Base-by-base conservation (phyloP, 2,113 vertebrate genomes). In the Coreoperca whiteheadi region DNA sequence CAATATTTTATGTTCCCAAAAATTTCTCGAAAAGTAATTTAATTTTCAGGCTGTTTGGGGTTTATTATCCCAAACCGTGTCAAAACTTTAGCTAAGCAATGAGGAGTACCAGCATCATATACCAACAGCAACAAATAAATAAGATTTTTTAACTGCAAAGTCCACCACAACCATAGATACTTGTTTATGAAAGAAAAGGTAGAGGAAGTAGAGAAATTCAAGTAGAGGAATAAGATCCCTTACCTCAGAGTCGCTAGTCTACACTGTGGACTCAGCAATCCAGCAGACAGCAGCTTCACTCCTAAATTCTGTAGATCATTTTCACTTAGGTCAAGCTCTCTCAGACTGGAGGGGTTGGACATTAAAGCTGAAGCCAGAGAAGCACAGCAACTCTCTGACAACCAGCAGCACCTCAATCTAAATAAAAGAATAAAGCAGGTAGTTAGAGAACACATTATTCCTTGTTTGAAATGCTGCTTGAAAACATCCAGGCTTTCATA, bases 261-360 rank as follows among this genome's bases (percentile, higher is more conserved):
- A 46, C 78, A 80, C 5, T 59, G n/a, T 43, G n/a, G 14, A 43
- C 32, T 76, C 60, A 65, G 21, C 20, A 70, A 53, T 37, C 37
- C 61, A 69, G 41, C 20, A 60, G 12, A 34, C 30, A 79, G 23
- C 15, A 60, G 16, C 28, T 57, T 57, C 28, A 81, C 39, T 34
- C 78, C 78, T 65, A 60, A 71, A 64, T 79, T 57, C 20, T 53
- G 77, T 32, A 80, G 48, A 43, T 80, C 68, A 53, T 80, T 80
- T 51, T 80, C 77, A 80, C 77, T 53, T 0, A 74, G 53, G 7
- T 74, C 79, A 16, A 81, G 71, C 30, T 74, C 63, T 30, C n/a
- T 81, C 30, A 81, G 43, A 37, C 54, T 50, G 54, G 64, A 82
- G 2, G 41, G 8, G n/a, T 14, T 53, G 7, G 72, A 75, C 64